These are phyloP conservation scores for Pyrrhosoma nymphula DNA, from an alignment of 2,888 invertebrate species.

Conservation along the genomic window DNA sequence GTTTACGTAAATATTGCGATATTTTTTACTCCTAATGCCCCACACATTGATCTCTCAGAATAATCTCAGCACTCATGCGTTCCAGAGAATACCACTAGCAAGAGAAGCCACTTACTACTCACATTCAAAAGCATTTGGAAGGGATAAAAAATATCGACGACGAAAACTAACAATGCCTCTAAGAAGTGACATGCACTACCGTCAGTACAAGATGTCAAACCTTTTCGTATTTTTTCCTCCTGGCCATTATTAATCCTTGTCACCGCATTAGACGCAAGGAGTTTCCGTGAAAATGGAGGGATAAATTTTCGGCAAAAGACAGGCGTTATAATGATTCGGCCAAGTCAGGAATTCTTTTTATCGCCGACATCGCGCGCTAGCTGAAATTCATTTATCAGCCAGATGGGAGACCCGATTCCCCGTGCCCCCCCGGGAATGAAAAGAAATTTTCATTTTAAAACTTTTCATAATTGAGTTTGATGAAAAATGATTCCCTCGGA, in stretches of 20 bases:
- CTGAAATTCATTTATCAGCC: slow-evolving; percentile 29
- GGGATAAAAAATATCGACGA: no score
- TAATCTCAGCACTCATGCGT: no score
- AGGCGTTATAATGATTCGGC: neutral
- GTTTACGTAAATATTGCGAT: no score
- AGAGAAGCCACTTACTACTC: no score
- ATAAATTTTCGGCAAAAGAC: neutral
- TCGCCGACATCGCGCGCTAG: neutral
- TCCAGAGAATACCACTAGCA: no score
- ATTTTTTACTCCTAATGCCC: no score
- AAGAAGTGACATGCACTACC: no score
- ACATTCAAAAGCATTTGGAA: no score
- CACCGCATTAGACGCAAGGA: neutral
- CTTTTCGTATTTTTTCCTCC: neutral
- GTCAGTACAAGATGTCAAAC: neutral
- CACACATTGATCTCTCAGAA: no score
- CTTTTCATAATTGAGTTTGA: slow-evolving; percentile 54
- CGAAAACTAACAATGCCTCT: no score
- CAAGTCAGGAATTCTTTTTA: neutral
- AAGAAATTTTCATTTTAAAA: slow-evolving; percentile 31
- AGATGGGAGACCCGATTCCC: slow-evolving; percentile 3
- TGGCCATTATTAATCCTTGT: neutral
- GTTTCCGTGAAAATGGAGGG: neutral
- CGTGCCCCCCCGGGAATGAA: neutral
- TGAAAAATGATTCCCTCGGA: slow-evolving; percentile 37